phyloP scores from a whole-genome alignment of 2,888 invertebrate genomes.

The Agrilus cyanescens region DNA sequence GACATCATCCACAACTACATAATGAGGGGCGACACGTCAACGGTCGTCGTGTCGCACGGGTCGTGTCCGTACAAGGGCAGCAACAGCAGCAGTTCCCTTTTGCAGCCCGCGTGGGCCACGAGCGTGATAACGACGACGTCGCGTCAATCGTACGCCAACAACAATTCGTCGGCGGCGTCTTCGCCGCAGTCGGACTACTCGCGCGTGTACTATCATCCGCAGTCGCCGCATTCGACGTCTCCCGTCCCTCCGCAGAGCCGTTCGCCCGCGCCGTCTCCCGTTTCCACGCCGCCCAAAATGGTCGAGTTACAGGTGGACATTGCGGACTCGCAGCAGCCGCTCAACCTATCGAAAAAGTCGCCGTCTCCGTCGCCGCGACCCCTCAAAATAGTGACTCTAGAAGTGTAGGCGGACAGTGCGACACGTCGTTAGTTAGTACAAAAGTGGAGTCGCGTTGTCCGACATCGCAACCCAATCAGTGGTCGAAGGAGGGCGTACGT shows the following conservation, averaged over 20 bases:
- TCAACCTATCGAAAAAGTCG: slow-evolving; percentile 81
- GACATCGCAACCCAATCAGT: neutral
- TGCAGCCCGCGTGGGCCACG: slow-evolving; percentile 38
- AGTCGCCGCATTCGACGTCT: slow-evolving; percentile 38
- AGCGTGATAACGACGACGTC: slow-evolving; percentile 53
- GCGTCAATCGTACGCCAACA: slow-evolving; percentile 28
- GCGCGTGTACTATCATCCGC: slow-evolving; percentile 30
- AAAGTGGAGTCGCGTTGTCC: slow-evolving; percentile 13
- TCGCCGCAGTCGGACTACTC: slow-evolving; percentile 37
- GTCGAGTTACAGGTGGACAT: slow-evolving; percentile 74
- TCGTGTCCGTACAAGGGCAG: slow-evolving; percentile 33
- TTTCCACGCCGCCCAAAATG: slow-evolving; percentile 39
- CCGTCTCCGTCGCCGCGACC: slow-evolving; percentile 65
- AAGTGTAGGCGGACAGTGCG: slow-evolving; percentile 25
- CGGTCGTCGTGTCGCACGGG: slow-evolving; percentile 38
- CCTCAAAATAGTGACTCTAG: slow-evolving; percentile 33
- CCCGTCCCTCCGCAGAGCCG: slow-evolving; percentile 30
- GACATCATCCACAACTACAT: slow-evolving; percentile 89
- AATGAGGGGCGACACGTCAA: slow-evolving; percentile 56
- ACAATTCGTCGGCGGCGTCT: slow-evolving; percentile 26
- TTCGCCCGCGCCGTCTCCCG: slow-evolving; percentile 36
- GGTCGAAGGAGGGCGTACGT: neutral
- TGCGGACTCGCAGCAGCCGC: slow-evolving; percentile 68
- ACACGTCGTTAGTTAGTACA: slow-evolving; percentile 27
- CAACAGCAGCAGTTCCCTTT: slow-evolving; percentile 22